Evolutionary conservation across 2,888 invertebrate species (phyloP).

Genomic region (Cordylochernes scorpioides): DNA sequence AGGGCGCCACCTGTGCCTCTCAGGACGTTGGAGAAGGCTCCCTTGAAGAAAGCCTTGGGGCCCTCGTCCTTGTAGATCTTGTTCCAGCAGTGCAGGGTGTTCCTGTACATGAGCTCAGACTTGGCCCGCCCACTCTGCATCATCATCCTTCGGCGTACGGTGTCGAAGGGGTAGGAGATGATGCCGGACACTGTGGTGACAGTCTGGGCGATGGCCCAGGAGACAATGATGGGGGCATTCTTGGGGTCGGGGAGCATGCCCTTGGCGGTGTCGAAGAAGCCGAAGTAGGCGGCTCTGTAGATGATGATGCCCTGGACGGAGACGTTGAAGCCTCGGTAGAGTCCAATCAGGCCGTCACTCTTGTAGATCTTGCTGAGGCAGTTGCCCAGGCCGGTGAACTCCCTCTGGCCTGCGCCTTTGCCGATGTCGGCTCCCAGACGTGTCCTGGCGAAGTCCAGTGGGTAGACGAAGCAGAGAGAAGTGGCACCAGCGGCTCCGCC

Average conservation of each 20-base stretch:
- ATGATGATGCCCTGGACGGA: conserved; percentile 27
- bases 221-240: conserved; percentile 21
- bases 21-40: conserved; percentile 22
- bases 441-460: conserved; percentile 24
- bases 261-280: conserved; percentile 27
- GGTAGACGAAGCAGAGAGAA: conserved; percentile 24
- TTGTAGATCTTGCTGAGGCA: conserved; percentile 25
- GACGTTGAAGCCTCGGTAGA: conserved; percentile 27
- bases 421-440: conserved; percentile 20
- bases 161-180: conserved; percentile 32
- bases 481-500: conserved; percentile 25
- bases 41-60: conserved; percentile 17
- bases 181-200: conserved; percentile 26
- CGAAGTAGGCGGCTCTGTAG: conserved; percentile 28
- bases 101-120: conserved; percentile 23
- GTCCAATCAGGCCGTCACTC: conserved; percentile 25
- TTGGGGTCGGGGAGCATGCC: conserved; percentile 20
- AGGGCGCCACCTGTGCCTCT: conserved; percentile 24
- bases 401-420: conserved; percentile 20
- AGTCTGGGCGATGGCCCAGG: conserved; percentile 21
- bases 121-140: conserved; percentile 28
- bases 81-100: conserved; percentile 24
- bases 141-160: conserved; percentile 32
- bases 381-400: conserved; percentile 28
- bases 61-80: conserved; percentile 24